A percentile compares a stretch with the other conserved stretches of the same genome.
These are phyloP conservation scores for Cecidostiba fungosa DNA, from an alignment of 2,888 invertebrate genomes.

Conservation along the genomic window DNA sequence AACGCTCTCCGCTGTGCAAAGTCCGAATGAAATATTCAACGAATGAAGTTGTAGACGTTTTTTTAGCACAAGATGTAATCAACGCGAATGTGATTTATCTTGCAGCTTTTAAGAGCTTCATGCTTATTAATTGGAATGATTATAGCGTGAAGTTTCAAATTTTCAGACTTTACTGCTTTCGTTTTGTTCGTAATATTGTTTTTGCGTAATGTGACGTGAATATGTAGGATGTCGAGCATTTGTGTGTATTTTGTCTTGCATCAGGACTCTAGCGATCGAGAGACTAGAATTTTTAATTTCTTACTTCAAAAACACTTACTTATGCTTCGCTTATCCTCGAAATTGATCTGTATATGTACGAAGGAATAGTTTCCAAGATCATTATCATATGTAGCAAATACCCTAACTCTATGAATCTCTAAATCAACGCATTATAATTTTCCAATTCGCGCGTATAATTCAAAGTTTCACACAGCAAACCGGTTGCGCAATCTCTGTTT, in stretches of 20 bases:
- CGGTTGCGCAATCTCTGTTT: not conserved
- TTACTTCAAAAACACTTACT: too few relatives aligned
- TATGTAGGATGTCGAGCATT: too few relatives aligned
- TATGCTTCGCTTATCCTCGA: not conserved
- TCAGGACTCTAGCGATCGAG: too few relatives aligned
- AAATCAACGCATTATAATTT: too few relatives aligned
- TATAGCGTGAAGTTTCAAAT: not conserved
- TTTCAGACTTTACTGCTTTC: not conserved
- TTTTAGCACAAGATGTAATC: constrained; percentile 28
- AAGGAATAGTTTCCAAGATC: not conserved
- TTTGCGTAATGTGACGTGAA: not conserved
- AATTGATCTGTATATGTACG: not conserved
- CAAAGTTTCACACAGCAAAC: not conserved
- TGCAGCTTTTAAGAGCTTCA: not conserved
- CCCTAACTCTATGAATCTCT: not conserved
- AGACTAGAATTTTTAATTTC: too few relatives aligned
- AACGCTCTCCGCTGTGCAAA: not conserved
- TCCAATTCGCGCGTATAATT: not conserved
- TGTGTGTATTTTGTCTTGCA: too few relatives aligned
- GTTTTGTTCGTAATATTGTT: not conserved
- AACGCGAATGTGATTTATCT: not conserved
- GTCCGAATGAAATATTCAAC: constrained; percentile 44
- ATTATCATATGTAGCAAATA: not conserved
- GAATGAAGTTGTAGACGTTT: constrained; percentile 12
- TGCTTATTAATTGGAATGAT: constrained; percentile 32